Conservation (phyloP, 1,140 invertebrate species). For the Episyrphus balteatus region DNA sequence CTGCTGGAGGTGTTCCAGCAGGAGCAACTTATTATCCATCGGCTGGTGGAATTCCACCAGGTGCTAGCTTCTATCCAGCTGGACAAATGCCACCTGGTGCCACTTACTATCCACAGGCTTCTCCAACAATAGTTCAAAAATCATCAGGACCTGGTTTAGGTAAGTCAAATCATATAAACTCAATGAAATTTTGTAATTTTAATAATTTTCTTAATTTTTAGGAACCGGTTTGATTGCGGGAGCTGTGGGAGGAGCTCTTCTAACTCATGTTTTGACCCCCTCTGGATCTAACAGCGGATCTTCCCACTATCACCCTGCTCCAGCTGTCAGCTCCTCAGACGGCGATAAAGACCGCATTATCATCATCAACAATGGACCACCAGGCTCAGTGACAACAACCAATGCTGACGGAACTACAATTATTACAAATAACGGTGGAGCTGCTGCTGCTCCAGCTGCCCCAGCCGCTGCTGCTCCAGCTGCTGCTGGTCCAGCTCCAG, state of each 20-base stretch:
- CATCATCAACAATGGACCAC: conserved; percentile 32
- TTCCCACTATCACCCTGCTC: conserved; percentile 5
- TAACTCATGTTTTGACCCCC: conserved; percentile 27
- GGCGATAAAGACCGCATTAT: conserved; percentile 27
- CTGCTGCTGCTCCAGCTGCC: conserved; percentile 13
- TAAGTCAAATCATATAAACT: conserved; percentile 9
- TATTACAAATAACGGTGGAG: conserved; percentile 21
- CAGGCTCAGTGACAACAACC: conserved; percentile 27
- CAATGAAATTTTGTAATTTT: background rate
- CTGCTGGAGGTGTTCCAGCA: conserved; percentile 15
- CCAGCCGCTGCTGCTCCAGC: conserved; percentile 15
- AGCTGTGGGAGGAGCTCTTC: conserved; percentile 25
- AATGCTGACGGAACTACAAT: conserved; percentile 22
- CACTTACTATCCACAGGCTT: conserved; percentile 25
- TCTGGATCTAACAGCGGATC: conserved; percentile 11
- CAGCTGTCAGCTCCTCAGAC: conserved; percentile 11
- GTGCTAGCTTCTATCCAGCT: conserved; percentile 23
- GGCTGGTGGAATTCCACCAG: conserved; percentile 14
- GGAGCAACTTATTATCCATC: conserved; percentile 21
- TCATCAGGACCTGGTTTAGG: conserved; percentile 26
- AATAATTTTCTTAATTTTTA: conserved; percentile 4
- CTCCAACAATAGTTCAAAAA: background rate
- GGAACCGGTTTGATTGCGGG: conserved; percentile 30
- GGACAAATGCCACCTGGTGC: conserved; percentile 24
- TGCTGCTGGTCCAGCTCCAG: conserved; percentile 34